Percentiles rank a stretch among this genome's conserved stretches.
These are phyloP conservation scores for Mastomys natalensis DNA, from an alignment of 2,113 vertebrate genomes.

Conservation along the genomic window DNA sequence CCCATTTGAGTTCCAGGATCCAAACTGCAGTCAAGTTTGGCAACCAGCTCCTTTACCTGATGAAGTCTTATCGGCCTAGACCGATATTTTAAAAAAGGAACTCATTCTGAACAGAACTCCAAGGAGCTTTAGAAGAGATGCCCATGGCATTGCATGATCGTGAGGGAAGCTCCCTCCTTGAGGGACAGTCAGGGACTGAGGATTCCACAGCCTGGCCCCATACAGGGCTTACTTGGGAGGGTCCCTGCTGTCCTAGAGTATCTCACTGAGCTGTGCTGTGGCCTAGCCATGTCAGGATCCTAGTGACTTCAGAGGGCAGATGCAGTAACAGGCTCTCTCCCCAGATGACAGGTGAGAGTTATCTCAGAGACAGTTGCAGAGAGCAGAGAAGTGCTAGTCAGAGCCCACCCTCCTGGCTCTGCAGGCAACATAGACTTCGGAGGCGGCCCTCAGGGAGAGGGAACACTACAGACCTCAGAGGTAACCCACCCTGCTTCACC, in stretches of 20 bases:
- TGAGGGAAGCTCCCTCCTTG: fast-evolving
- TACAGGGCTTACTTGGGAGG: background rate
- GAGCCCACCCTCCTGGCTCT: background rate
- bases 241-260: background rate
- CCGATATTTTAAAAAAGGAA: background rate
- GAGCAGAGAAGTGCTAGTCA: background rate
- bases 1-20: too few species aligned
- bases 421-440: too few species aligned
- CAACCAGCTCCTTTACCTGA: background rate
- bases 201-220: background rate
- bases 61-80: background rate
- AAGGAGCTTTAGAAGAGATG: background rate
- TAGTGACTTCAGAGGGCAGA: background rate
- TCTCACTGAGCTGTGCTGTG: background rate
- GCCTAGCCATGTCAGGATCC: background rate
- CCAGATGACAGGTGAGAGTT: background rate
- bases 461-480: too few species aligned
- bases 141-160: background rate
- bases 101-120: background rate
- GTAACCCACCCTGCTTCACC: too few species aligned
- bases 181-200: background rate
- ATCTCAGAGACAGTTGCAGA: background rate
- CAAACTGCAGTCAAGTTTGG: background rate
- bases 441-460: too few species aligned
- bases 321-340: background rate